Evolutionary conservation across 2,797 vertebrate species (phyloP).

Genomic region (Hipposideros larvatus): DNA sequence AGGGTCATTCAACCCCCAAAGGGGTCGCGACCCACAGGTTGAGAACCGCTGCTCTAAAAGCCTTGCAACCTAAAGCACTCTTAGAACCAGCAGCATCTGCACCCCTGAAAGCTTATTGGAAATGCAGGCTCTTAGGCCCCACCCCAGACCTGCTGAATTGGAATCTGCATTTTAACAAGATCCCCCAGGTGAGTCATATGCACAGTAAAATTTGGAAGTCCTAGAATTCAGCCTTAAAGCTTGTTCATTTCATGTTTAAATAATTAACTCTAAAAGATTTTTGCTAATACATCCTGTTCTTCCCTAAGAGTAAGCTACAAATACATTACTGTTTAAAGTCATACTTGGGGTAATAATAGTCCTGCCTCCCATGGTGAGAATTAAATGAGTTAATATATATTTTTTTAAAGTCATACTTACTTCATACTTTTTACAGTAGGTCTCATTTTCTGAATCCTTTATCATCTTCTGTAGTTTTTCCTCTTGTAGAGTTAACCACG

Average conservation of each 20-base stretch:
- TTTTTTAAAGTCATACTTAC: slow-evolving; percentile 86
- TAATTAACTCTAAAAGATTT: slow-evolving; percentile 10
- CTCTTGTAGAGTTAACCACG: slow-evolving; percentile 93
- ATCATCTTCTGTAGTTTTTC: slow-evolving; percentile 92
- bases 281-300: neutral
- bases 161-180: neutral
- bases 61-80: neutral
- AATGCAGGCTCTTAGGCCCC: neutral
- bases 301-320: neutral
- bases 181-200: neutral
- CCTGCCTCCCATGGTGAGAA: neutral
- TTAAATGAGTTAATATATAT: neutral
- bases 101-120: neutral
- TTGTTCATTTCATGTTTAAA: slow-evolving; percentile 35
- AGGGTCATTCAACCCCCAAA: too few relatives aligned
- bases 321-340: neutral
- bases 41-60: too few relatives aligned
- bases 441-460: slow-evolving; percentile 91
- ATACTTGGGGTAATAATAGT: slow-evolving; percentile 68
- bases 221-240: slow-evolving; percentile 20
- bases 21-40: too few relatives aligned
- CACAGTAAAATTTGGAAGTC: neutral
- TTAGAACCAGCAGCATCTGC: neutral
- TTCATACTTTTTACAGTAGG: slow-evolving; percentile 92
- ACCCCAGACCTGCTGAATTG: neutral